Conservation (phyloP, 92 coral and sea anemone genomes). For the Epizoanthus ramosus region DNA sequence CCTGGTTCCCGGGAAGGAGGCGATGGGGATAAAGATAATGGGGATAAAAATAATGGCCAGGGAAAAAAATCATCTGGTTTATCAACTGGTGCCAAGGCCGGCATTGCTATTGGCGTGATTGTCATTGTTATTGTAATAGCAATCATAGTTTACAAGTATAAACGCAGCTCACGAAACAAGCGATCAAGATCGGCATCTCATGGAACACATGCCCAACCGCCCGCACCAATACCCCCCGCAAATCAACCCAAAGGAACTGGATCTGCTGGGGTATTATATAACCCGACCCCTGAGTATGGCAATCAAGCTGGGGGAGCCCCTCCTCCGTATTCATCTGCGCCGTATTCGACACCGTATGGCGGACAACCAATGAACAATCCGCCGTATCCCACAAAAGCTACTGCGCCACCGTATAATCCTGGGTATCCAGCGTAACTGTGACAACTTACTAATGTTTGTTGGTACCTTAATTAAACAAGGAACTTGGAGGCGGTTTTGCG, state of each 20-base stretch:
- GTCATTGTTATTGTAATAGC: background rate
- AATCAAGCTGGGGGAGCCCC: background rate
- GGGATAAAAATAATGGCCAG: background rate
- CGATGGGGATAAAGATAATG: background rate
- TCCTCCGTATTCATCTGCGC: background rate
- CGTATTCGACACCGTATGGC: background rate
- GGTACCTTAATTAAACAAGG: too few species aligned
- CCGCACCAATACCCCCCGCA: conserved; percentile 15
- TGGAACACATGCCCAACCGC: background rate
- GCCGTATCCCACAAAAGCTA: too few species aligned
- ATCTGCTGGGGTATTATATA: background rate
- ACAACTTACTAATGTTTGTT: too few species aligned
- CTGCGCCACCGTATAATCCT: too few species aligned
- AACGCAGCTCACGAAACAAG: background rate
- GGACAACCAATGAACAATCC: too few species aligned
- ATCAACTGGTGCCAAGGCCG: background rate
- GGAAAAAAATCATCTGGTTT: background rate
- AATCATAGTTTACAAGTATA: background rate
- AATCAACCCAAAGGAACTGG: background rate
- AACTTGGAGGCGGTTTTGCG: too few species aligned
- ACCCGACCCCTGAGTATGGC: background rate
- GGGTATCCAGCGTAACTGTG: too few species aligned
- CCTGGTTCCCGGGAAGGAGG: background rate
- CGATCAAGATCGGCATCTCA: background rate
- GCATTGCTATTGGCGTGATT: conserved; percentile 1